These are phyloP conservation scores for Calameuta pallipes DNA, from an alignment of 2,888 invertebrate genomes.

Conservation along the genomic window DNA sequence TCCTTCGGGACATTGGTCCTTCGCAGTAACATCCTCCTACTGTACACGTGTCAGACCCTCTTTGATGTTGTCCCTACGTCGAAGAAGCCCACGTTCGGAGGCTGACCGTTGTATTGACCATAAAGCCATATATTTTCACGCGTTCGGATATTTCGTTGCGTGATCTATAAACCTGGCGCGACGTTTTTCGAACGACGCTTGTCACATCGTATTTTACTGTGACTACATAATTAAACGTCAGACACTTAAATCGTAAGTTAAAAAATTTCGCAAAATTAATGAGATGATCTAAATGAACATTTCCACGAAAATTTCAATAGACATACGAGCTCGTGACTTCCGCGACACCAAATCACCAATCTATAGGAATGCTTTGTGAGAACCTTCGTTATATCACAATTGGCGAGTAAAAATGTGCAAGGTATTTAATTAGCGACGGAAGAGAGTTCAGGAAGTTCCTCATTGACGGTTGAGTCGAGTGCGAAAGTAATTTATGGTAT, in stretches of 20 bases:
- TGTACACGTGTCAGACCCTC: slow-evolving; percentile 9
- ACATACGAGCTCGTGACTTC: not conserved
- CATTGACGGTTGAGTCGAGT: not conserved
- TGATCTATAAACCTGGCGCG: not conserved
- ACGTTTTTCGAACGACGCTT: not conserved
- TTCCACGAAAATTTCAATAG: not conserved
- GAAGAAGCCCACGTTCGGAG: not conserved
- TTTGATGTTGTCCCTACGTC: slow-evolving; percentile 11
- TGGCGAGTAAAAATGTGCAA: too few species aligned
- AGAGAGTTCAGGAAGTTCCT: not conserved
- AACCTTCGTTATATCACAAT: too few species aligned
- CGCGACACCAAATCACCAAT: not conserved
- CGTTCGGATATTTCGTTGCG: not conserved
- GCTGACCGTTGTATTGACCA: not conserved
- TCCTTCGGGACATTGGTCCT: slow-evolving; percentile 21
- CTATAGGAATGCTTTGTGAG: too few species aligned
- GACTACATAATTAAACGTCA: not conserved
- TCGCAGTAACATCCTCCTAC: slow-evolving; percentile 10
- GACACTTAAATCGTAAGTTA: not conserved
- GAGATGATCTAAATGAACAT: not conserved
- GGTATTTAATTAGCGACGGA: not conserved
- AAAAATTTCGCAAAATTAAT: not conserved
- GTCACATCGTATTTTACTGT: not conserved
- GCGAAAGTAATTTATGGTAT: not conserved
- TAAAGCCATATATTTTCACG: not conserved